phyloP scores from a whole-genome alignment of 1,140 invertebrate species.

The Polypedilum pembai region DNA sequence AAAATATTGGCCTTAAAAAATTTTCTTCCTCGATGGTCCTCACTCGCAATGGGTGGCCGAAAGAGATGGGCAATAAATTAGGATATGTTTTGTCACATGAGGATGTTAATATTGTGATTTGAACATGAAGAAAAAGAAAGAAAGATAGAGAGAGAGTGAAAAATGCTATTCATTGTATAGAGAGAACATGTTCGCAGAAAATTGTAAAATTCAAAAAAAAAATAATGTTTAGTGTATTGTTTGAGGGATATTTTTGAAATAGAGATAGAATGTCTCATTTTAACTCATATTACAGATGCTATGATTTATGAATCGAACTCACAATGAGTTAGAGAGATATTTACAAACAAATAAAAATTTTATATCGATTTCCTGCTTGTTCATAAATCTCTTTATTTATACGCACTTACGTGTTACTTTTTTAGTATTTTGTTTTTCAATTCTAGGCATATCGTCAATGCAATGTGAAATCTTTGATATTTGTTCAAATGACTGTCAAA shows the following conservation, averaged over 20 bases:
- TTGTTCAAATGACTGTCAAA: too few relatives aligned
- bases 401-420: too few relatives aligned
- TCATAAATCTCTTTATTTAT: slow-evolving; percentile 12
- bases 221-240: background rate
- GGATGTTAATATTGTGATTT: slow-evolving; percentile 7
- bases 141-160: background rate
- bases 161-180: slow-evolving; percentile 7
- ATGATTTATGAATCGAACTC: background rate
- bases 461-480: too few relatives aligned
- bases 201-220: background rate
- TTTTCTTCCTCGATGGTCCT: background rate
- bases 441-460: too few relatives aligned
- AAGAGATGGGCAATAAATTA: slow-evolving; percentile 2
- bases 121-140: too few relatives aligned
- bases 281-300: background rate
- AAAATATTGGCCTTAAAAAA: slow-evolving; percentile 16
- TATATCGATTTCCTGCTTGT: slow-evolving; percentile 6
- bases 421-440: too few relatives aligned
- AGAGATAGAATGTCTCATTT: background rate
- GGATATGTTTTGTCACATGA: slow-evolving; percentile 17
- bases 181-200: slow-evolving; percentile 14
- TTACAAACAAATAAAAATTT: slow-evolving; percentile 19
- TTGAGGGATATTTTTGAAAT: background rate
- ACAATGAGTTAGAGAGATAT: background rate
- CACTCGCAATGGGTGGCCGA: background rate